A percentile compares a stretch with the other conserved stretches of the same genome.
These are phyloP conservation scores for Spisula solida DNA, from an alignment of 2,888 invertebrate genomes.

Conservation along the genomic window DNA sequence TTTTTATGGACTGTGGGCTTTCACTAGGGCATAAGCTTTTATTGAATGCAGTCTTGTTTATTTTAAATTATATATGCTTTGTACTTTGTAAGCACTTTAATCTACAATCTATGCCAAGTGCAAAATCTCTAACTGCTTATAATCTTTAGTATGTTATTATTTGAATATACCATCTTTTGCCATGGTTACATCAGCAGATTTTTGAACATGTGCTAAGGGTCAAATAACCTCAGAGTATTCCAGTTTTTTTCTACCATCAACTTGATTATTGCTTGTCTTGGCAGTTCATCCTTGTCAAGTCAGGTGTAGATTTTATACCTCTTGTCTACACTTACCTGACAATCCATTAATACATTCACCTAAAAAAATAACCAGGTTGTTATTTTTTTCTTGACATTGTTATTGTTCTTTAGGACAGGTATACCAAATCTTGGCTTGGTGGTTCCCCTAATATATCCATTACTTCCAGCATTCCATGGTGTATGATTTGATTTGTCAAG, in stretches of 20 bases:
- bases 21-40: too few species aligned
- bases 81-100: too few species aligned
- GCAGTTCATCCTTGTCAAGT: constrained; percentile 12
- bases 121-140: too few species aligned
- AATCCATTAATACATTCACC: neutral
- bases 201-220: neutral
- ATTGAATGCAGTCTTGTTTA: too few species aligned
- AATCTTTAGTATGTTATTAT: too few species aligned
- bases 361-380: constrained; percentile 16
- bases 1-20: too few species aligned
- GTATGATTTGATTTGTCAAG: constrained; percentile 7
- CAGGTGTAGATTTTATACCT: constrained; percentile 20
- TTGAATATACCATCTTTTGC: too few species aligned
- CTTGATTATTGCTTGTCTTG: neutral
- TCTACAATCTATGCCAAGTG: too few species aligned
- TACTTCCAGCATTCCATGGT: neutral
- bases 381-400: neutral
- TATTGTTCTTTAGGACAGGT: neutral
- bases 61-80: too few species aligned
- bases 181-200: neutral
- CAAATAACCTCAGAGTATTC: neutral
- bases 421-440: constrained; percentile 12
- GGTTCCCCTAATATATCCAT: neutral
- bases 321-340: neutral
- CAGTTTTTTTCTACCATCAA: neutral